These are phyloP conservation scores for Orientallactaga sibirica DNA, from an alignment of 2,797 vertebrate genomes.

Conservation along the genomic window DNA sequence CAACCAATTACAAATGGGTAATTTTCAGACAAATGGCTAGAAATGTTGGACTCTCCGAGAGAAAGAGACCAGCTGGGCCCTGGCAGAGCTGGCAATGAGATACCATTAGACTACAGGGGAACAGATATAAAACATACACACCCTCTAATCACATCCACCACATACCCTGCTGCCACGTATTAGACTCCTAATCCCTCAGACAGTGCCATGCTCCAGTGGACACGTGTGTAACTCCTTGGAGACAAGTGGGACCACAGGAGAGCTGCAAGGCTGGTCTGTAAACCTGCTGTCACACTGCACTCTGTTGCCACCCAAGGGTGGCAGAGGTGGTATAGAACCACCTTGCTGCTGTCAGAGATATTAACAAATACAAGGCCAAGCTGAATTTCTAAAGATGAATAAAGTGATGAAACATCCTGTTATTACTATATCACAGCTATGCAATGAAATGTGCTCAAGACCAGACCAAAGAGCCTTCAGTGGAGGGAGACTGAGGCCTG, in stretches of 20 bases:
- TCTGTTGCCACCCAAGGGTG: neutral
- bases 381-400: neutral
- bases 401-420: neutral
- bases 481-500: neutral
- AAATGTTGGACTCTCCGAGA: neutral
- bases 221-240: neutral
- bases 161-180: neutral
- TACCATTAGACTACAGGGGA: neutral
- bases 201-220: rapidly evolving
- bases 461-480: neutral
- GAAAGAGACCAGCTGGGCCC: neutral
- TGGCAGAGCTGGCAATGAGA: neutral
- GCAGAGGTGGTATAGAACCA: neutral
- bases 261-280: neutral
- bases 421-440: neutral
- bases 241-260: neutral
- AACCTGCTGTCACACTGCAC: neutral
- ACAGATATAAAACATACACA: neutral
- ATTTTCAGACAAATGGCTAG: neutral
- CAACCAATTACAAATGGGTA: neutral
- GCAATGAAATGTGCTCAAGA: neutral
- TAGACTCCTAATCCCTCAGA: neutral
- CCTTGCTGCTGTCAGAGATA: constrained; percentile 10
- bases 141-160: neutral
- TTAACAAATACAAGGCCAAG: constrained; percentile 25